These are phyloP conservation scores for Orthonevra nobilis DNA, from an alignment of 2,888 invertebrate species.

Conservation along the genomic window DNA sequence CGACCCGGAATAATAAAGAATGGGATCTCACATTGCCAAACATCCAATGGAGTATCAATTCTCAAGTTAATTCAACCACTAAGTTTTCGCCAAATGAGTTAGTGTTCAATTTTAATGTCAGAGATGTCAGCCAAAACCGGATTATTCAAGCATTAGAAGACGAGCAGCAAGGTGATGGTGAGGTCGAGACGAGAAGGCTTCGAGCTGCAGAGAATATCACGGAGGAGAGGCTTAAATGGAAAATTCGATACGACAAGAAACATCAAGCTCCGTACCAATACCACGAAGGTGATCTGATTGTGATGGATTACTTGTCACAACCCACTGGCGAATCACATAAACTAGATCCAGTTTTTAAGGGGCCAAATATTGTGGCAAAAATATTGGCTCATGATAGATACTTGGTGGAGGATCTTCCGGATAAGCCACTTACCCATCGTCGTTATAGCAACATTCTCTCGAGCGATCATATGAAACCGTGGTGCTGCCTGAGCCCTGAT, in stretches of 20 bases:
- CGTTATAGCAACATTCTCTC: constrained; percentile 46
- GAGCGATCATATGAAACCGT: constrained; percentile 52
- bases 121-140: constrained; percentile 31
- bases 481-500: constrained; percentile 34
- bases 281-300: constrained; percentile 32
- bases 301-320: constrained; percentile 28
- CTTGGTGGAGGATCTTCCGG: constrained; percentile 45
- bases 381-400: constrained; percentile 44
- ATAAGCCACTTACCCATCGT: constrained; percentile 22
- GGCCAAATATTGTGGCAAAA: constrained; percentile 44
- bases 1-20: constrained; percentile 17
- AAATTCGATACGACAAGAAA: constrained; percentile 41
- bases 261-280: constrained; percentile 33
- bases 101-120: constrained; percentile 62
- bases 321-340: constrained; percentile 48
- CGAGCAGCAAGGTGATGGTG: not conserved
- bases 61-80: constrained; percentile 49
- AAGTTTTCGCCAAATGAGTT: constrained; percentile 57
- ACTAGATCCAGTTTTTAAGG: constrained; percentile 44
- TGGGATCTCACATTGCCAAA: constrained; percentile 58
- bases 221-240: constrained; percentile 48
- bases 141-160: constrained; percentile 14
- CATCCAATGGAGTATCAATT: constrained; percentile 64
- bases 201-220: constrained; percentile 30
- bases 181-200: not conserved